Percentiles rank a stretch among this genome's conserved stretches.
Conservation (phyloP, 2,888 invertebrate genomes). For the Sinohyriopsis cumingii region DNA sequence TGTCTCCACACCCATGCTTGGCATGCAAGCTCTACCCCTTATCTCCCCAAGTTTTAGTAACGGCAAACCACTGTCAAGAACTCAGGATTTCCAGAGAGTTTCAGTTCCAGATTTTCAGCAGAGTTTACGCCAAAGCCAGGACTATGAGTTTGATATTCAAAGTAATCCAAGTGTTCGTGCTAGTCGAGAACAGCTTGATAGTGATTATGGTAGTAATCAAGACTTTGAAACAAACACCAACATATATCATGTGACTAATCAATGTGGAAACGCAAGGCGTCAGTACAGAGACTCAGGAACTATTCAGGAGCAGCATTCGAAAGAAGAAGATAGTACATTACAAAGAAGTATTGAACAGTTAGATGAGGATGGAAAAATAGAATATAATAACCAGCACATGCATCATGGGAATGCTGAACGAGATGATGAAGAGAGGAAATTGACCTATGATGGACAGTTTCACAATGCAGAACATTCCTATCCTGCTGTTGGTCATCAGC, state of each 20-base stretch:
- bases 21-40: not conserved
- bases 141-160: slow-evolving; percentile 10
- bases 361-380: not conserved
- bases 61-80: slow-evolving; percentile 22
- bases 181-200: slow-evolving; percentile 26
- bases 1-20: slow-evolving; percentile 13
- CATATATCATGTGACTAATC: slow-evolving; percentile 12
- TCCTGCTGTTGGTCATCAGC: slow-evolving; percentile 6
- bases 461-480: not conserved
- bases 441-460: slow-evolving; percentile 4
- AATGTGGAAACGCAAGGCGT: slow-evolving; percentile 5
- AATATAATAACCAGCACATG: too few species aligned
- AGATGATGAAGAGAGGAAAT: slow-evolving; percentile 1
- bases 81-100: slow-evolving; percentile 26
- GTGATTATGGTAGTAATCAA: slow-evolving; percentile 34
- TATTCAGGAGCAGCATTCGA: not conserved
- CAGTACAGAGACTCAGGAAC: slow-evolving; percentile 10
- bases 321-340: slow-evolving; percentile 18
- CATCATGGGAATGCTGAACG: slow-evolving; percentile 9
- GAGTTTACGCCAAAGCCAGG: slow-evolving; percentile 15
- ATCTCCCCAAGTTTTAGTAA: not conserved
- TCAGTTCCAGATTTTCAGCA: slow-evolving; percentile 30
- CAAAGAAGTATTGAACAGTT: slow-evolving; percentile 32
- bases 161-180: slow-evolving; percentile 19
- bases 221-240: slow-evolving; percentile 15